Conservation (phyloP, 2,113 vertebrate species). For the Motacilla tschutschensis region DNA sequence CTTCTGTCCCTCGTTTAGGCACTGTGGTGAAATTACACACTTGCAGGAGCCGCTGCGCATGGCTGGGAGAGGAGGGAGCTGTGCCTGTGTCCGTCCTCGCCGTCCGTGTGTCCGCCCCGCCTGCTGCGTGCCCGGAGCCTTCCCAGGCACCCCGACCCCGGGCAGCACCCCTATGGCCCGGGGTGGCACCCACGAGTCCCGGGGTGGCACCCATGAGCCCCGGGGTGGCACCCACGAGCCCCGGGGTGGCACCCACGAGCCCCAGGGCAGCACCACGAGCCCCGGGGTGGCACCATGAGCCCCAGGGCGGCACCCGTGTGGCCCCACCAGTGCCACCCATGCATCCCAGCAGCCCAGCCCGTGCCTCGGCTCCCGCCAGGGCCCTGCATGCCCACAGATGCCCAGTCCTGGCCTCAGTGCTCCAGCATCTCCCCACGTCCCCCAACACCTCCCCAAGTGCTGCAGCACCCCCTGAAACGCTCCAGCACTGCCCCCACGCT, state of each 20-base stretch:
- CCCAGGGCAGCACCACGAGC: neutral
- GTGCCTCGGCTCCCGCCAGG: accelerated
- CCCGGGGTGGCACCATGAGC: neutral
- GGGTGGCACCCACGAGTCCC: no score
- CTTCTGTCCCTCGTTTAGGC: slow-evolving; percentile 74
- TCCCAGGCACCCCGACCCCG: accelerated
- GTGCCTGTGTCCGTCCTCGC: accelerated
- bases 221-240: no score
- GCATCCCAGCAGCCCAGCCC: accelerated
- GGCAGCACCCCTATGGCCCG: neutral
- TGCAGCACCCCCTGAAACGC: neutral
- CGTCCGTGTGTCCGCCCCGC: neutral
- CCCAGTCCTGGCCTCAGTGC: accelerated
- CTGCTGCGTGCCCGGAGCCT: neutral
- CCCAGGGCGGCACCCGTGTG: neutral
- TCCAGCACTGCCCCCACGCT: no score
- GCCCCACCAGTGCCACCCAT: accelerated
- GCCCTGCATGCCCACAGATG: accelerated
- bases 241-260: neutral
- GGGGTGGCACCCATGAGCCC: no score
- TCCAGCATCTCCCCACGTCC: neutral
- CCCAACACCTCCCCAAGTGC: neutral
- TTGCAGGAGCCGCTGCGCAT: neutral
- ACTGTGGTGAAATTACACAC: slow-evolving; percentile 75
- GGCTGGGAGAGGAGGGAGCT: neutral